Base-by-base conservation (phyloP, 1,140 invertebrate species). In the Trachymyrmex septentrionalis region DNA sequence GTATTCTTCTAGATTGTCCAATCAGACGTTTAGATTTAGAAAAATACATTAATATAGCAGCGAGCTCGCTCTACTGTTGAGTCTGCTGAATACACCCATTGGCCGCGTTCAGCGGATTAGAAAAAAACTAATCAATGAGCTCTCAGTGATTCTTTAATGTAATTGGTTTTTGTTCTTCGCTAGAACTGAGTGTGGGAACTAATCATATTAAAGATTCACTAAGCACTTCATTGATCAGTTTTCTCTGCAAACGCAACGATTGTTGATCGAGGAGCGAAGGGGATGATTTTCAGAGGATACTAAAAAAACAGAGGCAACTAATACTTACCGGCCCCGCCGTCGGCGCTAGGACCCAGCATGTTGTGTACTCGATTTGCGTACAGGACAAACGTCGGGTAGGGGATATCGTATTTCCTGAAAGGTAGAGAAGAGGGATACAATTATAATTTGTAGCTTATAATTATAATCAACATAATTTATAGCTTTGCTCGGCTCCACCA, bases 281-380 rank as follows among this genome's bases (percentile, higher is more conserved):
- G 55, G 53, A 67, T 85, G 53, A 67, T 85, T 71, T 81, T 76
- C 72, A 73, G 66, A 67, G 50, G 64, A 85, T 86, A 90, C 24
- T 89, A 77, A 80, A 92, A 93, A 86, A 80, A n/a, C n/a, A n/a
- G n/a, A n/a, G 89, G 88, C 78, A 92, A 93, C 87, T 90, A 90
- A 93, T 91, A 96, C 96, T 96, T 96, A 97, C 97, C 98, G 95
- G 97, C 97, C 91, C 97, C 97, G 78, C 98, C 98, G 92, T 98
- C 98, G 30, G 97, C 96, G 66, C 98, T 98, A 53, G 98, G 98
- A 67, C 98, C 98, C 86, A 99, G 96, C 97, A 99, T 98, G 94
- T 99, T 99, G 95, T 98, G 98, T 6, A 99, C 98, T 85, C 98
- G 96, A 94, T 99, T 99, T 72, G 98, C 98, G 95, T 99, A 99